Conservation (phyloP, 1,140 invertebrate genomes). For the Drosophila oshimai region DNA sequence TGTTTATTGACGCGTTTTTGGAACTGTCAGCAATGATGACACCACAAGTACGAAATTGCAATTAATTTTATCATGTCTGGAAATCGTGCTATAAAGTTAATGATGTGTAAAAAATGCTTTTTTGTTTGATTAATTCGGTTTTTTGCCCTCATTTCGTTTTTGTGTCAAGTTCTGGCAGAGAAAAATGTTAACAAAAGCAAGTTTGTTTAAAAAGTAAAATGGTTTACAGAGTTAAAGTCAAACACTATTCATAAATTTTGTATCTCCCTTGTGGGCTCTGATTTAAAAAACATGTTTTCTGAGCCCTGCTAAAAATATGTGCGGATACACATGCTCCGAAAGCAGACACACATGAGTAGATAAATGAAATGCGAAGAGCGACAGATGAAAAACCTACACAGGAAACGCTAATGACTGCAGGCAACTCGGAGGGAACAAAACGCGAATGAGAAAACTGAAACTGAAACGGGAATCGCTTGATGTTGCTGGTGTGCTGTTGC, state of each 20-base stretch:
- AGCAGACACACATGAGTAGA: constrained; percentile 19
- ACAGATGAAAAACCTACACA: constrained; percentile 74
- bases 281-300: constrained; percentile 14
- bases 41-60: constrained; percentile 5
- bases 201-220: too few relatives aligned
- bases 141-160: constrained; percentile 14
- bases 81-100: constrained; percentile 27
- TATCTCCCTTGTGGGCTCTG: background rate
- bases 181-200: too few relatives aligned
- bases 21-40: constrained; percentile 35
- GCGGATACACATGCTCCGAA: constrained; percentile 25
- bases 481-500: constrained; percentile 9
- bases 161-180: constrained; percentile 35
- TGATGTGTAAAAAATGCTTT: constrained; percentile 2
- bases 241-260: too few relatives aligned
- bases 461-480: constrained; percentile 52
- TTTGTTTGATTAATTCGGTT: background rate
- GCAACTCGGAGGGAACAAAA: constrained; percentile 27
- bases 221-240: too few relatives aligned
- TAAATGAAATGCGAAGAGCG: constrained; percentile 38
- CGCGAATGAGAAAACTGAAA: constrained; percentile 29
- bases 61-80: constrained; percentile 33
- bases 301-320: constrained; percentile 47
- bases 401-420: constrained; percentile 76
- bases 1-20: constrained; percentile 9